Percentiles rank a stretch among this genome's conserved stretches.
Conservation (phyloP, 2,113 vertebrate species). For the human region DNA sequence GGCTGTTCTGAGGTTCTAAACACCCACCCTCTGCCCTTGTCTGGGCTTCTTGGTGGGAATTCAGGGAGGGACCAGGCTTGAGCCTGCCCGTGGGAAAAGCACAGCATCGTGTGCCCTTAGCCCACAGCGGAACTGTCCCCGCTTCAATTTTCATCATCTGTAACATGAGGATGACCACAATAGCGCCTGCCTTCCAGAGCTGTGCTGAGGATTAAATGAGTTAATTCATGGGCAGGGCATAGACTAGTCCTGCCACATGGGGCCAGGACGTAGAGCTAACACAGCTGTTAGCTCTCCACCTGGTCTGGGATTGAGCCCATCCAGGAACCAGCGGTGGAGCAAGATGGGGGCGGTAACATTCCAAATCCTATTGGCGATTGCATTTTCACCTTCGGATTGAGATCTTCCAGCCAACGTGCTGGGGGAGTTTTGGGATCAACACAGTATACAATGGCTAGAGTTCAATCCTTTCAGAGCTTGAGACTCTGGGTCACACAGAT, state of each 20-base stretch:
- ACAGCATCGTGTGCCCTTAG: fast-evolving
- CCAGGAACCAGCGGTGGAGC: background rate
- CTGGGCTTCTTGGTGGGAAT: background rate
- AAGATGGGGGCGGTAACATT: fast-evolving
- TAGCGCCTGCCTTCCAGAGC: background rate
- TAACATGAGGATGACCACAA: background rate
- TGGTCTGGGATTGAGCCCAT: background rate
- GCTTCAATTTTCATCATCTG: background rate
- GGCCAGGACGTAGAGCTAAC: no score
- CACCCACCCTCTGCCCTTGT: background rate
- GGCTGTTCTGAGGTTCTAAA: background rate
- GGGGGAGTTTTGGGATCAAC: background rate
- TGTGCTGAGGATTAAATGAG: background rate
- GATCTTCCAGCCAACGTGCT: background rate
- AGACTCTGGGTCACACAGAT: background rate
- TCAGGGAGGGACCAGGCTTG: background rate
- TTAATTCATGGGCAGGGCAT: fast-evolving
- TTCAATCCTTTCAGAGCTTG: background rate
- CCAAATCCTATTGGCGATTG: background rate
- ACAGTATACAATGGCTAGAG: background rate
- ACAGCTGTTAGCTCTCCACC: fast-evolving
- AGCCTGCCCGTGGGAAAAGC: background rate
- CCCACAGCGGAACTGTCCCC: no score
- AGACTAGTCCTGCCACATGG: background rate
- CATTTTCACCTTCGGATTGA: background rate